These are phyloP conservation scores for Neosilurus mollespiculum DNA, from an alignment of 2,797 vertebrate species.

Conservation along the genomic window DNA sequence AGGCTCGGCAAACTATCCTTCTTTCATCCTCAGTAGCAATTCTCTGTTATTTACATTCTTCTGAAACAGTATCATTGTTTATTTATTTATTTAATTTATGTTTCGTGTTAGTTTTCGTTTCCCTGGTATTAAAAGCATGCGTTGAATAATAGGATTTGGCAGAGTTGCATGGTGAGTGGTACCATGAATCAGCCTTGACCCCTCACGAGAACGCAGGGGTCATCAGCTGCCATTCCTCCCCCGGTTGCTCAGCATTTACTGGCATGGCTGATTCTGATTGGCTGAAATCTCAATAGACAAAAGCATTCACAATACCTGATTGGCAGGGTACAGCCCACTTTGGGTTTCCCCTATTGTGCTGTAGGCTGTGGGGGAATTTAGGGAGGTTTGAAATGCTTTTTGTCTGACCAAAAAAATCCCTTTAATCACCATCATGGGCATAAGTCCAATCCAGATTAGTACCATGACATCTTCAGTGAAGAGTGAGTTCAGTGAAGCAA, in stretches of 20 bases:
- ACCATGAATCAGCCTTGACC: conserved; percentile 43
- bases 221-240: conserved; percentile 34
- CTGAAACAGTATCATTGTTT: not conserved
- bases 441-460: conserved; percentile 15
- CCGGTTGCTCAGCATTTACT: conserved; percentile 56
- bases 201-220: conserved; percentile 25
- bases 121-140: not conserved
- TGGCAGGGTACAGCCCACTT: conserved; percentile 40
- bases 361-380: conserved; percentile 46
- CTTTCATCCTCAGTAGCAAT: not conserved
- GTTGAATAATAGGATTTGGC: not conserved
- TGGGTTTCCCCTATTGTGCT: conserved; percentile 50
- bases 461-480: conserved; percentile 10
- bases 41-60: not conserved
- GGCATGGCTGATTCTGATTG: conserved; percentile 45
- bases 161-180: conserved; percentile 19
- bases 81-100: not conserved
- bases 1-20: not conserved
- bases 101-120: not conserved
- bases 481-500: conserved; percentile 23
- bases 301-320: conserved; percentile 51
- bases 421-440: conserved; percentile 15
- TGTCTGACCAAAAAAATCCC: conserved; percentile 25
- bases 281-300: conserved; percentile 41
- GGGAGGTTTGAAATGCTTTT: conserved; percentile 44